Percentiles rank a stretch among this genome's conserved stretches.
These are phyloP conservation scores for Edolisoma coerulescens DNA, from an alignment of 2,113 vertebrate species.

Conservation along the genomic window DNA sequence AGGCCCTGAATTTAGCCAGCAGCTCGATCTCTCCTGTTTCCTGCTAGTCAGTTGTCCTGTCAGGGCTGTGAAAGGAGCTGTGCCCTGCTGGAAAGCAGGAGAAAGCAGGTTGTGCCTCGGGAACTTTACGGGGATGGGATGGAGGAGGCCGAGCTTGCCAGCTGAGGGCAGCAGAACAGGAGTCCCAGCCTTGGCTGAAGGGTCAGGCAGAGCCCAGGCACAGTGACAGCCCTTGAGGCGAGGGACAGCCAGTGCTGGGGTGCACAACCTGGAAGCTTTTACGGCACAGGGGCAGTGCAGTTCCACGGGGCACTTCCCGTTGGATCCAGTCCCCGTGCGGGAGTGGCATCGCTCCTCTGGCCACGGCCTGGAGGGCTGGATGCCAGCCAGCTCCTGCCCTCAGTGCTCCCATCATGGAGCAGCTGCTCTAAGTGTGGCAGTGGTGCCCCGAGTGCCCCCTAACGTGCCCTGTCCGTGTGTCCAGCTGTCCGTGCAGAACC, in stretches of 20 bases:
- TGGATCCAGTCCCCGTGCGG: neutral
- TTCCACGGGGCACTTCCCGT: fast-evolving
- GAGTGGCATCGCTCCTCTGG: neutral
- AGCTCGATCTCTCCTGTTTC: neutral
- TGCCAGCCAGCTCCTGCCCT: neutral
- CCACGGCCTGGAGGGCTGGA: neutral
- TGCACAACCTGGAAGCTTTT: neutral
- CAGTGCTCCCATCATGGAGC: fast-evolving
- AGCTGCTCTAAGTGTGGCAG: fast-evolving
- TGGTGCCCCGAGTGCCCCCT: neutral
- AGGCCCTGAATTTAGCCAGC: neutral
- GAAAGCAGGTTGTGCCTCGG: neutral
- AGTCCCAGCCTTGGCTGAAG: neutral
- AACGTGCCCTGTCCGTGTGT: neutral
- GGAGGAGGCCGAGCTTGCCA: neutral
- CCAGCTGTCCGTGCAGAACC: constrained; percentile 92
- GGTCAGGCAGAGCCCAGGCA: neutral
- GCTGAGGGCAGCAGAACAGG: constrained; percentile 7
- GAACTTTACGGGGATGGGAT: neutral
- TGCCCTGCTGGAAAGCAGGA: neutral
- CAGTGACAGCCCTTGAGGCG: neutral
- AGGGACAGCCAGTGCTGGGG: neutral
- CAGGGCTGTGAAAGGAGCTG: neutral
- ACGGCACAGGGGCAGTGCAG: fast-evolving
- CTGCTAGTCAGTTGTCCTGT: neutral